These are phyloP conservation scores for Ictidomys tridecemlineatus DNA, from an alignment of 2,113 vertebrate genomes.

Conservation along the genomic window DNA sequence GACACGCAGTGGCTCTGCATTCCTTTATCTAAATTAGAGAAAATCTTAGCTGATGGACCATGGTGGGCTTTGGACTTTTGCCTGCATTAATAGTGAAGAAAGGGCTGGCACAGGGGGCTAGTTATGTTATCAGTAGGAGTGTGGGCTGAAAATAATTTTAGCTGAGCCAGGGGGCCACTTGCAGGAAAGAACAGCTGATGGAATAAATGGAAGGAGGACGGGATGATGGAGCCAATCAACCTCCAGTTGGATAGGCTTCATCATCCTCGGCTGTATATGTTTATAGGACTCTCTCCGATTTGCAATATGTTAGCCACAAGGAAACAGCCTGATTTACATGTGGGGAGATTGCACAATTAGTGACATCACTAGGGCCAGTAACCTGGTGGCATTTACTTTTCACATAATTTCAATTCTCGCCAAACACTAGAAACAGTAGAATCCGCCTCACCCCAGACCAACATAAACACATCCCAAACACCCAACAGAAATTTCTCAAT, in stretches of 20 bases:
- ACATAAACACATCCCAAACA: neutral
- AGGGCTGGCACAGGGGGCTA: neutral
- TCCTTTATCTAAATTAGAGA: constrained; percentile 62
- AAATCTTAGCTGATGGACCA: constrained; percentile 27
- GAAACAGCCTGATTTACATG: constrained; percentile 27
- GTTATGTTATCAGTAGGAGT: neutral
- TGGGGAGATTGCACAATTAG: constrained; percentile 64
- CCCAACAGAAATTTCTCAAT: neutral
- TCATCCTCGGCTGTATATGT: neutral
- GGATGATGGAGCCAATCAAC: constrained; percentile 76
- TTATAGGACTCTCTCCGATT: constrained; percentile 43
- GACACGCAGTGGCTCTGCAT: constrained; percentile 22
- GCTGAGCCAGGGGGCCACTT: constrained; percentile 8
- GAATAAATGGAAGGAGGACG: constrained; percentile 66
- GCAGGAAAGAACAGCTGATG: constrained; percentile 53
- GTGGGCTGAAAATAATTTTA: constrained; percentile 9
- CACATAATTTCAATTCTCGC: constrained; percentile 76
- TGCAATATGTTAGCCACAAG: neutral
- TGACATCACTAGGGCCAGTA: constrained; percentile 75
- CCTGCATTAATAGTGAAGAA: constrained; percentile 59
- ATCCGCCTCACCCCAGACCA: neutral
- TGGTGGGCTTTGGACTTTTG: constrained; percentile 56
- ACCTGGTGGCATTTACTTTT: constrained; percentile 79
- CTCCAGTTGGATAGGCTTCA: constrained; percentile 53
- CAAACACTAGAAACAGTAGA: constrained; percentile 61